A percentile compares a stretch with the other conserved stretches of the same genome.
Conservation (phyloP, 2,888 invertebrate genomes). For the Sceliomorpha sp. region DNA sequence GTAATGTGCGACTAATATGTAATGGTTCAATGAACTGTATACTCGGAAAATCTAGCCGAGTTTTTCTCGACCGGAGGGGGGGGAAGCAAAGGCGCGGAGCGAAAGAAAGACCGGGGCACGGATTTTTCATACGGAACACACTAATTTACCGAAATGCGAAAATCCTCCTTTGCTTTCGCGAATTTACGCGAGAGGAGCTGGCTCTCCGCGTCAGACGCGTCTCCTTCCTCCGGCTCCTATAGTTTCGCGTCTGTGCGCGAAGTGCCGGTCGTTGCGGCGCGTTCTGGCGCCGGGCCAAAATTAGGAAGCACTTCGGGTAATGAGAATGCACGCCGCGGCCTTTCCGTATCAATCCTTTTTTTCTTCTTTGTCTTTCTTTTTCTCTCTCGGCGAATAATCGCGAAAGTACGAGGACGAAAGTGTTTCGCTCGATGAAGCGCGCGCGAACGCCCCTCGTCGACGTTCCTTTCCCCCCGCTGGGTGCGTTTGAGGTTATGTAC, state of each 20-base stretch:
- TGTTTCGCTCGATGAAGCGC: too few species aligned
- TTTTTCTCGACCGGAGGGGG: too few species aligned
- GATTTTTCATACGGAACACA: conserved; percentile 22
- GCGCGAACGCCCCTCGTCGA: too few species aligned
- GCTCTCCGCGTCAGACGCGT: conserved; percentile 37
- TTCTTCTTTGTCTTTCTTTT: conserved; percentile 39
- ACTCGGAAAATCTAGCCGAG: too few species aligned
- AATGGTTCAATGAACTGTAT: too few species aligned
- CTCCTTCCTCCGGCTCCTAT: conserved; percentile 29
- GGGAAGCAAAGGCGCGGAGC: too few species aligned
- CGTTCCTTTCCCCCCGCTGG: too few species aligned
- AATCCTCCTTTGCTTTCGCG: conserved; percentile 11
- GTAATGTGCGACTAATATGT: too few species aligned
- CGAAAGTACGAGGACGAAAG: too few species aligned
- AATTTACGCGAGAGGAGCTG: conserved; percentile 31
- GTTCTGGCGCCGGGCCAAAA: conserved; percentile 62
- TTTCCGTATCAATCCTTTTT: conserved; percentile 62
- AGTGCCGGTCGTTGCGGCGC: conserved; percentile 50
- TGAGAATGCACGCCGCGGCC: conserved; percentile 61
- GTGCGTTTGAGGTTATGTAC: too few species aligned
- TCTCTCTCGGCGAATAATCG: too few species aligned
- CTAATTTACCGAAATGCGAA: conserved; percentile 28
- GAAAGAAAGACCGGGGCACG: conserved; percentile 4
- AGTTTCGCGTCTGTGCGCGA: conserved; percentile 10
- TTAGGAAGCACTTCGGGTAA: conserved; percentile 68